Evolutionary conservation across 2,113 vertebrate species (phyloP).

Genomic region (Mola mola): DNA sequence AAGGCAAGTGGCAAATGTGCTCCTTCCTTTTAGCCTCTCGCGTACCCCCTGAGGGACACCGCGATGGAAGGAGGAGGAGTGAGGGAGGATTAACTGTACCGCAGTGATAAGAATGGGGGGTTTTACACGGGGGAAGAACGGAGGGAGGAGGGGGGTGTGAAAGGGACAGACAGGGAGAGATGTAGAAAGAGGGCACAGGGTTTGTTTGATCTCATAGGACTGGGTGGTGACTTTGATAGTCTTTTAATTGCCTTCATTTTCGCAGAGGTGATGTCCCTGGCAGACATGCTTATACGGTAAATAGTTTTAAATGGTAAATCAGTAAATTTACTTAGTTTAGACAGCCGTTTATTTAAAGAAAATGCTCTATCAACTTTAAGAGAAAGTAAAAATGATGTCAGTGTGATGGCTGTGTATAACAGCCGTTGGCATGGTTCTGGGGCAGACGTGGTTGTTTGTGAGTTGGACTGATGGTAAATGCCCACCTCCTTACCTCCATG

Average conservation of each 20-base stretch:
- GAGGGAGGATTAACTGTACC: slow-evolving; percentile 88
- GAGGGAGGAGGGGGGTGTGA: slow-evolving; percentile 9
- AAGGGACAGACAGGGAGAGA: slow-evolving; percentile 52
- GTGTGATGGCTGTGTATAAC: slow-evolving; percentile 1
- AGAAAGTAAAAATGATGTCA: slow-evolving; percentile 48
- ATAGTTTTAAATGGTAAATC: slow-evolving; percentile 19
- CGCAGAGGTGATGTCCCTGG: slow-evolving; percentile 47
- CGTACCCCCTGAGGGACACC: slow-evolving; percentile 74
- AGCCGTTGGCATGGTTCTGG: slow-evolving; percentile 31
- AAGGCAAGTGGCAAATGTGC: slow-evolving; percentile 96
- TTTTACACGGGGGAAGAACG: slow-evolving; percentile 72
- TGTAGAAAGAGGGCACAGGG: slow-evolving; percentile 56
- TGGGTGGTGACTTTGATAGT: slow-evolving; percentile 76
- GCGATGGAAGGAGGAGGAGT: slow-evolving; percentile 70
- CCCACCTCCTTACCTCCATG: slow-evolving; percentile 80
- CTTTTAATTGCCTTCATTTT: slow-evolving; percentile 72
- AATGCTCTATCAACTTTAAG: slow-evolving; percentile 28
- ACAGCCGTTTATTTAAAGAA: slow-evolving; percentile 8
- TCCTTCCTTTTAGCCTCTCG: slow-evolving; percentile 91
- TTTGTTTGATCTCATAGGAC: slow-evolving; percentile 76
- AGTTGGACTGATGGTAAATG: slow-evolving; percentile 78
- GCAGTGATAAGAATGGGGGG: slow-evolving; percentile 88
- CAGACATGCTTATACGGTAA: slow-evolving; percentile 17
- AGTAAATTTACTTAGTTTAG: slow-evolving; percentile 17
- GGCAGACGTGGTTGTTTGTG: slow-evolving; percentile 63